Evolutionary conservation across 53 echinoderm and acorn worm genomes (phyloP).

Genomic region (Patiria pectinifera): DNA sequence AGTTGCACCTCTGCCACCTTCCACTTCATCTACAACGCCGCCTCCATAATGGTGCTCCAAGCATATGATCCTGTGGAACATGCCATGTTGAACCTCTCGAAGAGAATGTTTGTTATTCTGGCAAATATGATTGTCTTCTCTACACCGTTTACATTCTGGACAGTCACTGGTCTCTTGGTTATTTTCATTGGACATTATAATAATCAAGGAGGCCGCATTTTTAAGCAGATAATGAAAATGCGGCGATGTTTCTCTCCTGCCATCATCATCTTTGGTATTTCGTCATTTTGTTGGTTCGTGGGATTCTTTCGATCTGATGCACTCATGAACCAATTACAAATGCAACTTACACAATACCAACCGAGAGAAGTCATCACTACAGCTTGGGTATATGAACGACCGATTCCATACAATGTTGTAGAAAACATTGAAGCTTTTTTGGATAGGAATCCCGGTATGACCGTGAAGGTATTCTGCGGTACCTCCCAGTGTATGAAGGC

Average conservation of each 20-base stretch:
- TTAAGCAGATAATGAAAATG: not conserved
- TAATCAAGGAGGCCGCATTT: not conserved
- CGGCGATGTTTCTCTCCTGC: not conserved
- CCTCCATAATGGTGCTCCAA: conserved; percentile 18
- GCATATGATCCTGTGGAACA: not conserved
- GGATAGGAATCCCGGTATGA: not conserved
- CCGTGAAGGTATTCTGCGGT: conserved; percentile 15
- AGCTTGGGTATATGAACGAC: conserved; percentile 35
- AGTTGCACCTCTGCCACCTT: not conserved
- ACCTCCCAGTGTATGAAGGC: conserved; percentile 27
- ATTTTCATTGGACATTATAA: not conserved
- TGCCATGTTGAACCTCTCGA: conserved; percentile 38
- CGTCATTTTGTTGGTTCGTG: not conserved
- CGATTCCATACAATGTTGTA: not conserved
- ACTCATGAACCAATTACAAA: not conserved
- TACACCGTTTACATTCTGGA: not conserved
- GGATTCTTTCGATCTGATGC: too few relatives aligned
- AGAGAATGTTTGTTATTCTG: conserved; percentile 10
- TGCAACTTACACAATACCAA: too few relatives aligned
- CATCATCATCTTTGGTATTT: not conserved
- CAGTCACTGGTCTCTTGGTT: not conserved
- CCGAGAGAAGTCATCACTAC: not conserved
- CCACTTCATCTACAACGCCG: not conserved
- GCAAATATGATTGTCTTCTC: conserved; percentile 7
- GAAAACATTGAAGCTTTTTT: not conserved